Conservation (phyloP, 1,140 invertebrate species). For the Papilio polyxenes region DNA sequence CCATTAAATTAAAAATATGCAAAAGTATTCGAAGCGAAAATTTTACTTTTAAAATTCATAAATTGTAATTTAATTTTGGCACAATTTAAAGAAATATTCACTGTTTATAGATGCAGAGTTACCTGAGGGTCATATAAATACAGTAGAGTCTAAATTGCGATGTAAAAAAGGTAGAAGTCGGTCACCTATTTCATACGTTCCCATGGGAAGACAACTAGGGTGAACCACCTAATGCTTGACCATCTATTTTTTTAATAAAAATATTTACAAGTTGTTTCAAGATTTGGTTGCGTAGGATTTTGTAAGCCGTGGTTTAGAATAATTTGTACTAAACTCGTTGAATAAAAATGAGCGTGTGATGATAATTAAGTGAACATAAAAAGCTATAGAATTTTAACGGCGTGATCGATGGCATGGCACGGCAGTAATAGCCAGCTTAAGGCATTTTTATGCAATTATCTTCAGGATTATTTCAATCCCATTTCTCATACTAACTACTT, state of each 20-base stretch:
- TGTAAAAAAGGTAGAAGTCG: neutral
- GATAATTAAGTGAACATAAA: constrained; percentile 31
- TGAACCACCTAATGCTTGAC: neutral
- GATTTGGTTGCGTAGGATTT: too few relatives aligned
- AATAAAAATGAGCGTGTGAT: constrained; percentile 33
- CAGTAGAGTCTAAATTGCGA: neutral
- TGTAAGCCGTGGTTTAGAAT: neutral
- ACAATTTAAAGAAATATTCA: neutral
- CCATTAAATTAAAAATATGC: constrained; percentile 10
- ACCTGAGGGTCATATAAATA: neutral
- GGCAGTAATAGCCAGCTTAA: neutral
- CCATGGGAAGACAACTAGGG: neutral
- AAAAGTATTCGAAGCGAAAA: constrained; percentile 3
- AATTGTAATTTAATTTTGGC: neutral
- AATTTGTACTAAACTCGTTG: constrained; percentile 3
- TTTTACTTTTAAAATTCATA: neutral
- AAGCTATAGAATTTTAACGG: constrained; percentile 35
- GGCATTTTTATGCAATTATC: neutral
- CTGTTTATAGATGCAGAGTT: neutral
- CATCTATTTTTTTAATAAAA: neutral
- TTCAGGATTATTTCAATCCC: neutral
- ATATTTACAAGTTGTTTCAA: neutral
- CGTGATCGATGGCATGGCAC: constrained; percentile 10
- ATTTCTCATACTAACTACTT: neutral
- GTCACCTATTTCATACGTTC: neutral